Percentiles rank a stretch among this genome's conserved stretches.
Conservation (phyloP, 2,797 vertebrate species). For the Oryzias dopingdopingensis region DNA sequence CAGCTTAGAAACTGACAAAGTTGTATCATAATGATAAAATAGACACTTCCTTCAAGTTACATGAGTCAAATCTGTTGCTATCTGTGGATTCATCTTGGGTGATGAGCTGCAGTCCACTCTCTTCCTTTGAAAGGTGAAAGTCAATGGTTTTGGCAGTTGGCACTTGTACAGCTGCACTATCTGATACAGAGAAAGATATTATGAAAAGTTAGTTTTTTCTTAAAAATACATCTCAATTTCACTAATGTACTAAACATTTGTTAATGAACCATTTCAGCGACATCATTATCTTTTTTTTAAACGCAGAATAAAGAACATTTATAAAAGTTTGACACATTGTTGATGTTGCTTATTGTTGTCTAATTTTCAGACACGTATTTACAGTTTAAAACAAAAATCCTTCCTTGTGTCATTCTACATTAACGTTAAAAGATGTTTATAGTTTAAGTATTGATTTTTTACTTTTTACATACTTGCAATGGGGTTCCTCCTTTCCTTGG, state of each 20-base stretch:
- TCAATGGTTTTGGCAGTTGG: constrained; percentile 12
- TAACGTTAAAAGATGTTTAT: no score
- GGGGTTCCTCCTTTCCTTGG: constrained; percentile 22
- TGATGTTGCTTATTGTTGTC: background rate
- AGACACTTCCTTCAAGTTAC: background rate
- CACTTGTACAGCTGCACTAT: background rate
- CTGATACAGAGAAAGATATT: constrained; percentile 35
- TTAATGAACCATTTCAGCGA: background rate
- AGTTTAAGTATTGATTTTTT: no score
- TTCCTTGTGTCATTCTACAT: no score
- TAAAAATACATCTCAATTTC: background rate
- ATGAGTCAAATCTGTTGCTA: background rate
- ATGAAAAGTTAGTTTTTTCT: background rate
- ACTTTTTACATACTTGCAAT: constrained; percentile 49
- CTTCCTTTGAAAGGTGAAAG: constrained; percentile 70
- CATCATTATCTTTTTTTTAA: background rate
- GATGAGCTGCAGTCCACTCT: constrained; percentile 48
- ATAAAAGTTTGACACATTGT: background rate
- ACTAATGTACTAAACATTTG: background rate
- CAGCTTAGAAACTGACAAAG: background rate
- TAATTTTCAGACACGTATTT: no score
- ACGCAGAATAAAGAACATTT: background rate
- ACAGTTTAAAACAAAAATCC: no score
- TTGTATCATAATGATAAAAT: background rate
- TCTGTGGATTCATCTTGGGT: constrained; percentile 26